Evolutionary conservation across 2,888 invertebrate species (phyloP).

Genomic region (Diaphora mendica): DNA sequence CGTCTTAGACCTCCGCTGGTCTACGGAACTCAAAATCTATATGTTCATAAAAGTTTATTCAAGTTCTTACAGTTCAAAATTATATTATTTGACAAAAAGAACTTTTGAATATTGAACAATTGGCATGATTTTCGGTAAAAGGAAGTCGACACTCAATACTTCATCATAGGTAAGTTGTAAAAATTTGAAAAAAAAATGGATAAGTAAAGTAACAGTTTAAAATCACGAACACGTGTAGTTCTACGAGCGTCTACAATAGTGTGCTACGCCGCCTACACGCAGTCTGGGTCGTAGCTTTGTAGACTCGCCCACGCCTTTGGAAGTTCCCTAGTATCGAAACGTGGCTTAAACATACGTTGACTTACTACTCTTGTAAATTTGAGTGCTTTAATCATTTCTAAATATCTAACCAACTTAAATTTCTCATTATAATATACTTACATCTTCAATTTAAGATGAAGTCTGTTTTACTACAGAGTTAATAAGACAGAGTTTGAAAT

Average conservation of each 20-base stretch:
- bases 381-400: neutral
- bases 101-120: conserved; percentile 26
- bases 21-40: conserved; percentile 32
- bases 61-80: conserved; percentile 20
- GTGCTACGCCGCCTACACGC: conserved; percentile 79
- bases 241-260: conserved; percentile 72
- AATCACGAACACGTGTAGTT: conserved; percentile 64
- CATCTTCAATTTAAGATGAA: neutral
- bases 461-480: no score
- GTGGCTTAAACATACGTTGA: conserved; percentile 29
- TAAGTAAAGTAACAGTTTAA: conserved; percentile 27
- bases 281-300: conserved; percentile 78
- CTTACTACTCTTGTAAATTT: neutral
- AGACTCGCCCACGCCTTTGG: conserved; percentile 81
- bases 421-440: no score
- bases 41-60: conserved; percentile 29
- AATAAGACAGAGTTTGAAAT: neutral
- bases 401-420: neutral
- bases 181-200: conserved; percentile 18
- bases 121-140: conserved; percentile 35
- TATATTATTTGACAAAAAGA: conserved; percentile 12
- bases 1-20: conserved; percentile 32
- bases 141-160: conserved; percentile 23
- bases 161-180: conserved; percentile 41
- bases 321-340: conserved; percentile 54